phyloP scores from a whole-genome alignment of 2,888 invertebrate species.

The Dicroscelio sp. region DNA sequence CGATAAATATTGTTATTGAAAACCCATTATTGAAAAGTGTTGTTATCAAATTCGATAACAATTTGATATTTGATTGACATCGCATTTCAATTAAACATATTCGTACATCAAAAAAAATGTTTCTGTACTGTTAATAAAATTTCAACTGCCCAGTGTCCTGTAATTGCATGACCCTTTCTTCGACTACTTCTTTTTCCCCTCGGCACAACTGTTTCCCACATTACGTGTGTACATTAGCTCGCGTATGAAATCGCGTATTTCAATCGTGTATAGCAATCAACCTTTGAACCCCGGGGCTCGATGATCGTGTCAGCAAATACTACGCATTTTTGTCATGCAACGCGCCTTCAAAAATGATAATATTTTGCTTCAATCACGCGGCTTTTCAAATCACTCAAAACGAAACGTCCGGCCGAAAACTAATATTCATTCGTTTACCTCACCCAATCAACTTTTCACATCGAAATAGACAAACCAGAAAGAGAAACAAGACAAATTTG shows the following conservation, averaged over 20 bases:
- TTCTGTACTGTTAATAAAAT: no score
- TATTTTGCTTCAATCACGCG: slow-evolving; percentile 68
- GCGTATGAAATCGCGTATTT: slow-evolving; percentile 79
- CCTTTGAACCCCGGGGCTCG: slow-evolving; percentile 68
- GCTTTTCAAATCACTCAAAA: slow-evolving; percentile 41
- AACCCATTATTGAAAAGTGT: no score
- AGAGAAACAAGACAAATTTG: no score
- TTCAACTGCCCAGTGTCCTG: slow-evolving; percentile 30
- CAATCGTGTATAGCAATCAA: slow-evolving; percentile 79
- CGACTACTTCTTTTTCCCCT: slow-evolving; percentile 58
- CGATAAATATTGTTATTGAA: no score
- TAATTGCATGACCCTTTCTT: slow-evolving; percentile 67
- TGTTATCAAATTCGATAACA: no score
- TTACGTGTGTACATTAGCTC: slow-evolving; percentile 74
- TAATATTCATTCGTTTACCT: no score
- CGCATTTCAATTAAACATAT: no score
- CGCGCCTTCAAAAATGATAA: slow-evolving; percentile 63
- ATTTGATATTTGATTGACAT: no score
- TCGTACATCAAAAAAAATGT: no score
- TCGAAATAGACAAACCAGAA: no score
- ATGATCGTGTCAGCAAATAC: slow-evolving; percentile 69
- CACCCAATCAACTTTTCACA: neutral
- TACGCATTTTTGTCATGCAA: slow-evolving; percentile 54
- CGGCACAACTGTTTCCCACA: slow-evolving; percentile 72
- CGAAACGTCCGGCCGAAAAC: slow-evolving; percentile 25